phyloP scores from a whole-genome alignment of 2,888 invertebrate genomes.

The Epirrhoe tristata region DNA sequence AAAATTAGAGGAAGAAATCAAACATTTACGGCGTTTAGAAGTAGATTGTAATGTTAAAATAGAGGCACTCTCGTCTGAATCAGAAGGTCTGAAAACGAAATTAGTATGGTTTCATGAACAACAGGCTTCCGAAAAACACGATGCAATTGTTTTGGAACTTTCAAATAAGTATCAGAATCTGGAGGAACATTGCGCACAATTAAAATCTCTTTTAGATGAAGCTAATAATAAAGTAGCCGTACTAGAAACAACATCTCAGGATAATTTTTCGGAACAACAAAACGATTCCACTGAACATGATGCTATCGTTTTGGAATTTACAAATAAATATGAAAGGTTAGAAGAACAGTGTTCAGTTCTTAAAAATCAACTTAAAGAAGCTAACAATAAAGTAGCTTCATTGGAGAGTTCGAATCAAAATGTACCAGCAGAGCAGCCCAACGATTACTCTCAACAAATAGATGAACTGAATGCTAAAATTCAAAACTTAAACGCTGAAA shows the following conservation, averaged over 20 bases:
- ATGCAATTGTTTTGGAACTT: conserved; percentile 47
- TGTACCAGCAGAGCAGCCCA: conserved; percentile 47
- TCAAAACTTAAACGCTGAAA: conserved; percentile 72
- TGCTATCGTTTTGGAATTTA: conserved; percentile 46
- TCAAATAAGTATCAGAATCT: conserved; percentile 56
- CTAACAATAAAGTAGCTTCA: conserved; percentile 69
- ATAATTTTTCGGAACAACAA: conserved; percentile 42
- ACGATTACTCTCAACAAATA: conserved; percentile 58
- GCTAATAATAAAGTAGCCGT: conserved; percentile 70
- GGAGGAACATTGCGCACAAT: conserved; percentile 61
- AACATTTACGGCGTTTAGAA: conserved; percentile 51
- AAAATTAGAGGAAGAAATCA: conserved; percentile 53
- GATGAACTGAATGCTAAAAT: conserved; percentile 66
- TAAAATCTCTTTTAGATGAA: conserved; percentile 65
- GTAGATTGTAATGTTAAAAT: conserved; percentile 53
- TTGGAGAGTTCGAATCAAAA: conserved; percentile 58
- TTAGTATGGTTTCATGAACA: conserved; percentile 49
- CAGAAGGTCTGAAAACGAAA: conserved; percentile 54
- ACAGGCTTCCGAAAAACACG: conserved; percentile 41
- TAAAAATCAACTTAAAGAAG: conserved; percentile 62
- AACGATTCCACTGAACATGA: conserved; percentile 42
- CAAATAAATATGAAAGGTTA: conserved; percentile 55
- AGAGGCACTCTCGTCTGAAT: conserved; percentile 51
- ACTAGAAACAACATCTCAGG: conserved; percentile 45
- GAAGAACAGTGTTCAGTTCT: conserved; percentile 55